A percentile compares a stretch with the other conserved stretches of the same genome.
phyloP scores from a whole-genome alignment of 2,113 vertebrate species.

The Mastomys natalensis region DNA sequence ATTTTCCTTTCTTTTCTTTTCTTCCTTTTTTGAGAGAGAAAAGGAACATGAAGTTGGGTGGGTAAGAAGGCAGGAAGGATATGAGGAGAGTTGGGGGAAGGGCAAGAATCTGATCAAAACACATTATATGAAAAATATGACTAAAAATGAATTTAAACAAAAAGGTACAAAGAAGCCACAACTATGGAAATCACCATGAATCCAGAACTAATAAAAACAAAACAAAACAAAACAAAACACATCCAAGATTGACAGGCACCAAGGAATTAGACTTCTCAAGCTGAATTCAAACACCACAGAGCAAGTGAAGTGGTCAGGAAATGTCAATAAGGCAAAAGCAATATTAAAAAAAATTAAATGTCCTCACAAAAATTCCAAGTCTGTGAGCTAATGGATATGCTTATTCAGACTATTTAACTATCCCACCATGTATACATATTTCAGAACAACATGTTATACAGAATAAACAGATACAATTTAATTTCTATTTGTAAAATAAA shows the following conservation, averaged over 20 bases:
- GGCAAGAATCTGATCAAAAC: background rate
- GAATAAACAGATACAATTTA: conserved; percentile 45
- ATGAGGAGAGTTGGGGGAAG: background rate
- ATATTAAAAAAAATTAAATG: background rate
- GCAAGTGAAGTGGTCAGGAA: conserved; percentile 18
- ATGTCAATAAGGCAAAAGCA: background rate
- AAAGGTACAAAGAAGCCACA: conserved; percentile 51
- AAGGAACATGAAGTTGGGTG: background rate
- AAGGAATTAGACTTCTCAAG: conserved; percentile 18
- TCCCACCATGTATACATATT: background rate
- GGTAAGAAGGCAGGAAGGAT: background rate
- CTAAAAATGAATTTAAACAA: background rate
- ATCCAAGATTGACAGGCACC: background rate
- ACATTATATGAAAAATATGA: background rate
- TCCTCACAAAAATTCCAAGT: background rate
- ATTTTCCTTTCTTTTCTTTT: background rate
- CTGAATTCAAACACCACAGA: background rate
- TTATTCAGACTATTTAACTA: background rate
- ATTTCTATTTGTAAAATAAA: conserved; percentile 35
- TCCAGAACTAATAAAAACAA: background rate
- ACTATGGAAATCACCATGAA: conserved; percentile 14
- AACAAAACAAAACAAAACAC: background rate
- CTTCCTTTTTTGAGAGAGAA: background rate
- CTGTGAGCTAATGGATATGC: background rate
- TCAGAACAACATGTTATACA: background rate